These are phyloP conservation scores for Carapus acus DNA, from an alignment of 2,797 vertebrate genomes.

Conservation along the genomic window DNA sequence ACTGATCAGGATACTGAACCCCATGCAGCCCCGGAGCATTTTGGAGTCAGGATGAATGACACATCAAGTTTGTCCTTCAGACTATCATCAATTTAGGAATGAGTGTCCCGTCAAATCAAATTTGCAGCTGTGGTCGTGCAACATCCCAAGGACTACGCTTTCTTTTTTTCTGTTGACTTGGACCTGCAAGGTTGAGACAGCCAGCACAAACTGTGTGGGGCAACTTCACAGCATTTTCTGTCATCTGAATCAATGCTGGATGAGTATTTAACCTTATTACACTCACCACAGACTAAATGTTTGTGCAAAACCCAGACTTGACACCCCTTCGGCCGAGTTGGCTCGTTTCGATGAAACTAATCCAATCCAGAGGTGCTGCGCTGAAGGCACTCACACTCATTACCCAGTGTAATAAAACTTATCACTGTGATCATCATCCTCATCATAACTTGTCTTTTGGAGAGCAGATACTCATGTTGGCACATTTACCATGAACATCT, in stretches of 20 bases:
- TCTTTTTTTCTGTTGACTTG: constrained; percentile 10
- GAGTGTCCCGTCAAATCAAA: constrained; percentile 26
- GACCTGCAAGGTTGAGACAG: constrained; percentile 25
- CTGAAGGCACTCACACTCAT: constrained; percentile 2
- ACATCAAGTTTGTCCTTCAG: constrained; percentile 33
- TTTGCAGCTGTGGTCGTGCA: constrained; percentile 18
- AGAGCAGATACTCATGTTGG: constrained; percentile 32
- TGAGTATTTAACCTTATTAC: not conserved
- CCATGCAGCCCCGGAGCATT: not conserved
- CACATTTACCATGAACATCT: constrained; percentile 41
- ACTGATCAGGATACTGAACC: constrained; percentile 13
- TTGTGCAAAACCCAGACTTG: not conserved
- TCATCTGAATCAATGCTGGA: constrained; percentile 16
- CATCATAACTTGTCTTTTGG: constrained; percentile 3
- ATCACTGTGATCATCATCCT: constrained; percentile 14
- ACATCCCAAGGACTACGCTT: constrained; percentile 4
- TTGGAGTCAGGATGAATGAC: constrained; percentile 5
- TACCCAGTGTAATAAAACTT: constrained; percentile 18
- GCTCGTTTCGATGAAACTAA: not conserved
- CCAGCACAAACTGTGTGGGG: constrained; percentile 27
- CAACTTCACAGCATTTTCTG: constrained; percentile 20
- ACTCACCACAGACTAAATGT: not conserved
- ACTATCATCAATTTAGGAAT: constrained; percentile 26
- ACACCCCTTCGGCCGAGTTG: not conserved
- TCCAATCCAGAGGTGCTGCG: constrained; percentile 1